Percentiles rank a stretch among this genome's conserved stretches.
These are phyloP conservation scores for Lepus americanus DNA, from an alignment of 2,113 vertebrate genomes.

Conservation along the genomic window DNA sequence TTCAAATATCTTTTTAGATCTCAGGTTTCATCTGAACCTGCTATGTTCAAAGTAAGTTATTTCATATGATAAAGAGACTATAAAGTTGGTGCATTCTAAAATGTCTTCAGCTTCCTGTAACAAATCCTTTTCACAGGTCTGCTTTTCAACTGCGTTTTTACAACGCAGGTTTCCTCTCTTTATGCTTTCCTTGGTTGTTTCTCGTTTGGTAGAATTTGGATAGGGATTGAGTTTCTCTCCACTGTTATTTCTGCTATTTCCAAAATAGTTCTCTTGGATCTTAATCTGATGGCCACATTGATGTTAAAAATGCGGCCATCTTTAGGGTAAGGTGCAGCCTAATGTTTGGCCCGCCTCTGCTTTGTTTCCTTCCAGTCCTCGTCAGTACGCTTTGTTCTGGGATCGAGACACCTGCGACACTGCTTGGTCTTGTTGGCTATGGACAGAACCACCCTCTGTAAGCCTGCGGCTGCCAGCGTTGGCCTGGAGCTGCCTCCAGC, in stretches of 20 bases:
- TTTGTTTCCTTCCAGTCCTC: neutral
- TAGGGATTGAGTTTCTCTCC: neutral
- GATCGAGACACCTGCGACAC: neutral
- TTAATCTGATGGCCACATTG: neutral
- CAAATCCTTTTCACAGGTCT: neutral
- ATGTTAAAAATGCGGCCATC: neutral
- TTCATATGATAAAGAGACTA: neutral
- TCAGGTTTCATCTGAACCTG: neutral
- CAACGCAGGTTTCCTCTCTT: neutral
- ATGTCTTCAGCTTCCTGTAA: neutral
- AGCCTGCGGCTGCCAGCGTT: neutral
- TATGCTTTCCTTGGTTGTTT: neutral
- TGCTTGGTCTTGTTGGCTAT: neutral
- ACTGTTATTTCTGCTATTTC: neutral
- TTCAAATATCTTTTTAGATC: constrained; percentile 3
- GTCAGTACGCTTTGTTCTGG: neutral
- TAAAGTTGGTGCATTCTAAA: neutral
- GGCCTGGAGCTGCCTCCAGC: neutral
- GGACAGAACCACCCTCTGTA: neutral
- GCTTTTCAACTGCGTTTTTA: neutral
- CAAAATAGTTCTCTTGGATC: neutral
- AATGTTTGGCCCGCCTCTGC: neutral
- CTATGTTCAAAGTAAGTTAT: neutral
- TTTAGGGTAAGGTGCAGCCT: neutral
- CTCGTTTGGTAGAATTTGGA: neutral